Evolutionary conservation across 1,140 invertebrate genomes (phyloP).

Genomic region (Neotoxoptera formosana): DNA sequence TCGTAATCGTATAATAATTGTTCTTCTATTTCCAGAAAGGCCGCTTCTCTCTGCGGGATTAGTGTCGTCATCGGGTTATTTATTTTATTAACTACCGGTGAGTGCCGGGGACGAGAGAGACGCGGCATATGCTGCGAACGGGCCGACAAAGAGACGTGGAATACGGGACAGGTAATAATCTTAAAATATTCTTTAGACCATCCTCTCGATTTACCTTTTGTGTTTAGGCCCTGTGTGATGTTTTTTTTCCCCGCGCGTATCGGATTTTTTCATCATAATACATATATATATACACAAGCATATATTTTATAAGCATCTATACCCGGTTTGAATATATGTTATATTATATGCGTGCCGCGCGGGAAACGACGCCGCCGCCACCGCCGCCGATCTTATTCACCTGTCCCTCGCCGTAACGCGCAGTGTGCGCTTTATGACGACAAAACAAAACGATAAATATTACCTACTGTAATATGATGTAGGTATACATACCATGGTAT

Average conservation of each 20-base stretch:
- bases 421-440: slow-evolving; percentile 2
- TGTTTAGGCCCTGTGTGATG: slow-evolving; percentile 18
- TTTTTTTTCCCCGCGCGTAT: slow-evolving; percentile 24
- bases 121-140: not conserved
- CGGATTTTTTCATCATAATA: slow-evolving; percentile 31
- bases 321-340: not conserved
- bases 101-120: not conserved
- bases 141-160: slow-evolving; percentile 43
- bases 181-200: slow-evolving; percentile 45
- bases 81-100: slow-evolving; percentile 52
- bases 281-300: not conserved
- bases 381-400: not conserved
- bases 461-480: not conserved
- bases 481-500: not conserved
- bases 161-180: slow-evolving; percentile 49
- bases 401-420: not conserved
- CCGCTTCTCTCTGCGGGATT: slow-evolving; percentile 42
- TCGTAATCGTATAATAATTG: slow-evolving; percentile 37
- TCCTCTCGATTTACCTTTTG: slow-evolving; percentile 50
- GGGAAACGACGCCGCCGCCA: not conserved
- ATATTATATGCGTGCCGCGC: not conserved
- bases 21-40: slow-evolving; percentile 38
- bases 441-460: slow-evolving; percentile 16
- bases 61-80: slow-evolving; percentile 55
- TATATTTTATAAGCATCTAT: not conserved